A percentile compares a stretch with the other conserved stretches of the same genome.
Conservation (phyloP, 2,888 invertebrate genomes). For the Pemphredon lugubris region DNA sequence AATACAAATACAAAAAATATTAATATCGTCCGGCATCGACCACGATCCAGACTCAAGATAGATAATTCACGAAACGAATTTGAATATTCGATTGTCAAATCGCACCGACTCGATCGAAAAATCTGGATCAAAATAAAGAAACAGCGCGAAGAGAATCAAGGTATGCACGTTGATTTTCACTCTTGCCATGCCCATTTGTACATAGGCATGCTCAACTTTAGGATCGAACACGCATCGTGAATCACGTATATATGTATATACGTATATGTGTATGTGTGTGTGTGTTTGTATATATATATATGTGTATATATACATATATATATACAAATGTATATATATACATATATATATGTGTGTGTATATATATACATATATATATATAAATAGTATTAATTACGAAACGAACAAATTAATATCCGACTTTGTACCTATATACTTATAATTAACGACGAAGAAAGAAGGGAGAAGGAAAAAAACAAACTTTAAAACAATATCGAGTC, state of each 20-base stretch:
- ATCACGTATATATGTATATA: constrained; percentile 56
- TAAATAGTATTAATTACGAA: constrained; percentile 57
- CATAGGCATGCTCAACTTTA: constrained; percentile 79
- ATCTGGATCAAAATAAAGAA: constrained; percentile 12
- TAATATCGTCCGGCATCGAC: no score
- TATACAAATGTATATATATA: constrained; percentile 40
- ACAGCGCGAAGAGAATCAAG: constrained; percentile 47
- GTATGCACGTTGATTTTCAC: constrained; percentile 59
- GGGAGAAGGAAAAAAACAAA: constrained; percentile 43
- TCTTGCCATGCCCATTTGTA: constrained; percentile 77
- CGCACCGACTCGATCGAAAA: background rate
- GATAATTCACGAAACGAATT: no score
- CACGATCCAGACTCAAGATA: no score
- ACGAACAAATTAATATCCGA: constrained; percentile 76
- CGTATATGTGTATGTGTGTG: constrained; percentile 39
- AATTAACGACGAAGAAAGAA: constrained; percentile 67
- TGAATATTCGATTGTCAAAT: no score
- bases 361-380: constrained; percentile 42
- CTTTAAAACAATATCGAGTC: constrained; percentile 51
- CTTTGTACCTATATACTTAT: constrained; percentile 78
- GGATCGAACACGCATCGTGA: constrained; percentile 67
- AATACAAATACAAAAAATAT: background rate
- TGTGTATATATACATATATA: constrained; percentile 49
- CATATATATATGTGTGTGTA: constrained; percentile 54
- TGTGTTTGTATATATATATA: constrained; percentile 58